Percentiles rank a stretch among this genome's conserved stretches.
Evolutionary conservation across 2,113 vertebrate species (phyloP).

Genomic region (Gopherus flavomarginatus): DNA sequence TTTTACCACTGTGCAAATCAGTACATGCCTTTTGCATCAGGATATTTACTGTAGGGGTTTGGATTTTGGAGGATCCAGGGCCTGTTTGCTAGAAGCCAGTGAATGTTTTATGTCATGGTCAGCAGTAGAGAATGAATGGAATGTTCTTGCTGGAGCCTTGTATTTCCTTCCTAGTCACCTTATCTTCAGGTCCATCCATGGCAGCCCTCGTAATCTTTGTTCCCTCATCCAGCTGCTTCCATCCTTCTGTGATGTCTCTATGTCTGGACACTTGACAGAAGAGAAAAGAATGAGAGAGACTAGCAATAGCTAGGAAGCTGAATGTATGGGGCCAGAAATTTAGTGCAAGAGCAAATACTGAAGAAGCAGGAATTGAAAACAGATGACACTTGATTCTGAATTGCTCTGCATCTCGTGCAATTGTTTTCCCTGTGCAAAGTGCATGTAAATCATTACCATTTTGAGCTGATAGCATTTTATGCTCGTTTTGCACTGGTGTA

Average conservation of each 20-base stretch:
- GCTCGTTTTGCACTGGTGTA: accelerated
- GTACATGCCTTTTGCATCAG: accelerated
- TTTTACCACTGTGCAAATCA: neutral
- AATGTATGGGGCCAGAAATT: neutral
- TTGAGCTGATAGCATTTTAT: neutral
- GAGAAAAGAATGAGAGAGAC: neutral
- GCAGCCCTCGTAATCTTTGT: neutral
- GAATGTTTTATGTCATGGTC: accelerated
- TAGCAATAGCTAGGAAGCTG: neutral
- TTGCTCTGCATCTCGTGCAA: neutral
- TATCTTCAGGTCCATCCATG: neutral
- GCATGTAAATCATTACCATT: accelerated
- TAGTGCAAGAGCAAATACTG: accelerated
- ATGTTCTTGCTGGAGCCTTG: neutral
- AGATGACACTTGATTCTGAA: neutral
- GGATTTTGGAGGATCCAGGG: accelerated
- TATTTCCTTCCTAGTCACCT: accelerated
- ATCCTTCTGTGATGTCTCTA: neutral
- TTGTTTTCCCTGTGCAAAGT: accelerated
- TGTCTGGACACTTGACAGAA: accelerated
- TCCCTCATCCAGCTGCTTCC: neutral
- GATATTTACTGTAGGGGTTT: accelerated
- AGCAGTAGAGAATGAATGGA: neutral
- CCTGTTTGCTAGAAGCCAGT: accelerated
- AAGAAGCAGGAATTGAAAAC: neutral